phyloP scores from a whole-genome alignment of 2,113 vertebrate genomes.

The Nicator chloris region DNA sequence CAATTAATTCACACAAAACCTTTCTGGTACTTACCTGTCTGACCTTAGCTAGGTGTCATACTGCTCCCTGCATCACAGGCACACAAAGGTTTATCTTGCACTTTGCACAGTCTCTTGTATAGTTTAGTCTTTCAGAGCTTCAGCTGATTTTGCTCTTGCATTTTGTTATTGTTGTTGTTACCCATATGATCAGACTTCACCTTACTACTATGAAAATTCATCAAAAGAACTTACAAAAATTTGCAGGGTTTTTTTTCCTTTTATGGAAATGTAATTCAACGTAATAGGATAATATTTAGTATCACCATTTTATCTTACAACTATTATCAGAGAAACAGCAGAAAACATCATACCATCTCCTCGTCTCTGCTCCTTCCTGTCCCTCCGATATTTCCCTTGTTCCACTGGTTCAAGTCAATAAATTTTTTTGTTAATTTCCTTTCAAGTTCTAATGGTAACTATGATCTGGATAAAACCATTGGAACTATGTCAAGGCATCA shows the following conservation, averaged over 20 bases:
- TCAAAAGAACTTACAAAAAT: not conserved
- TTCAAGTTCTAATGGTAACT: not conserved
- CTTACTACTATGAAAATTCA: not conserved
- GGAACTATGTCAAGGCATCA: not conserved
- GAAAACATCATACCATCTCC: not conserved
- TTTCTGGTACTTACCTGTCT: not conserved
- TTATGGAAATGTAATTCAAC: not conserved
- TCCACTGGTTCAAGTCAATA: not conserved
- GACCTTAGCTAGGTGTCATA: not conserved
- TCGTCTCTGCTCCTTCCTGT: not conserved
- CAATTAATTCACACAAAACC: not conserved
- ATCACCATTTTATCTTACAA: not conserved
- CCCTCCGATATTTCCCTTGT: not conserved
- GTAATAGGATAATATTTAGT: not conserved
- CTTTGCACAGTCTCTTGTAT: not conserved
- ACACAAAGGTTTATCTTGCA: not conserved
- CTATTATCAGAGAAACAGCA: not conserved
- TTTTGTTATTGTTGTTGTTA: not conserved
- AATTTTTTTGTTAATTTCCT: not conserved
- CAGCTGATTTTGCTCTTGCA: not conserved
- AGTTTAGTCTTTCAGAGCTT: not conserved
- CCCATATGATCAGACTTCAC: not conserved
- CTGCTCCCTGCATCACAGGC: not conserved
- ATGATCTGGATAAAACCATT: not conserved
- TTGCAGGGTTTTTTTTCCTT: not conserved